These are phyloP conservation scores for Glyphotaelius pellucidus DNA, from an alignment of 2,888 invertebrate genomes.

Conservation along the genomic window DNA sequence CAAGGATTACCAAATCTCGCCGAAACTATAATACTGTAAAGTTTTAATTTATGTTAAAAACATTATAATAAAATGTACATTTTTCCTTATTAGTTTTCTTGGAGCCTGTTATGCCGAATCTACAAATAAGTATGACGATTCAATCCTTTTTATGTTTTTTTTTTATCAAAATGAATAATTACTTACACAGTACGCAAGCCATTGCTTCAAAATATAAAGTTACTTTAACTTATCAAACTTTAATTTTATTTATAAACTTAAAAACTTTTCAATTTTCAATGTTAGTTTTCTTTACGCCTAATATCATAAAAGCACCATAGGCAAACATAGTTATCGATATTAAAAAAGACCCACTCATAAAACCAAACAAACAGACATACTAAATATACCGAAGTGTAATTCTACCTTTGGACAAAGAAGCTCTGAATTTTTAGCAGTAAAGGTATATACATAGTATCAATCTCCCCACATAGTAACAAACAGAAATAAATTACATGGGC, in stretches of 20 bases:
- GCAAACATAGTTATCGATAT: too few species aligned
- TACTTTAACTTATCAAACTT: background rate
- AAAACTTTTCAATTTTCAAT: background rate
- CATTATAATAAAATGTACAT: background rate
- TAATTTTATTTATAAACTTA: background rate
- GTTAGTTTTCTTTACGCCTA: too few species aligned
- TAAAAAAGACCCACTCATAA: too few species aligned
- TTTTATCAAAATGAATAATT: background rate
- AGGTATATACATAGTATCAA: too few species aligned
- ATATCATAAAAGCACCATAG: too few species aligned
- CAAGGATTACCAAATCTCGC: background rate
- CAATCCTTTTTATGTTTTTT: background rate
- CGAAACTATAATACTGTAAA: background rate
- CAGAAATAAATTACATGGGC: too few species aligned
- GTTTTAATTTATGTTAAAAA: background rate
- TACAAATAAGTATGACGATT: background rate
- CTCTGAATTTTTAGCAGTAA: too few species aligned
- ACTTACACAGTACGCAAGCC: background rate
- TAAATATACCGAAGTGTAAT: too few species aligned
- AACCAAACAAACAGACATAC: too few species aligned
- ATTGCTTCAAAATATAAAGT: too few species aligned
- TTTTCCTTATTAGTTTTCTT: background rate
- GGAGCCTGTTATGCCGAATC: background rate
- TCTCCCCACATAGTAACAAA: too few species aligned
- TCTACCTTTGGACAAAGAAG: too few species aligned